These are phyloP conservation scores for Isotomurus palustris DNA, from an alignment of 2,888 invertebrate species.

Conservation along the genomic window DNA sequence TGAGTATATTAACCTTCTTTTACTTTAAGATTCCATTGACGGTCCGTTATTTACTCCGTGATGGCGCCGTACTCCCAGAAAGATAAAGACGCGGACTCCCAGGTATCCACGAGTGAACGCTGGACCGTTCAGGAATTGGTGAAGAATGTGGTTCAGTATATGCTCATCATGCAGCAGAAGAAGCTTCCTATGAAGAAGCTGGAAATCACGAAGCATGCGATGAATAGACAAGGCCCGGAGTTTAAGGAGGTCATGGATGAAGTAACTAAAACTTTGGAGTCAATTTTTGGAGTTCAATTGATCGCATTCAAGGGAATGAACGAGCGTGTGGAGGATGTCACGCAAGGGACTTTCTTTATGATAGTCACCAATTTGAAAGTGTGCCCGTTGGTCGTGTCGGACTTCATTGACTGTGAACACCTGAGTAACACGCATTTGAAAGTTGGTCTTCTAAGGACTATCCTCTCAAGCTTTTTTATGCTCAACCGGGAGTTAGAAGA, in stretches of 20 bases:
- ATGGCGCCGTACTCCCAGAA: too few relatives aligned
- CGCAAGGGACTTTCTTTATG: conserved; percentile 4
- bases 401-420: neutral
- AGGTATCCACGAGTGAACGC: too few relatives aligned
- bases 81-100: too few relatives aligned
- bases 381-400: neutral
- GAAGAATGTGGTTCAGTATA: conserved; percentile 3
- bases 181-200: conserved; percentile 8
- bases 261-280: neutral
- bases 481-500: conserved; percentile 11
- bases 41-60: too few relatives aligned
- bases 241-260: conserved; percentile 5
- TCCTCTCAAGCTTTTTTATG: conserved; percentile 12
- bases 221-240: conserved; percentile 15
- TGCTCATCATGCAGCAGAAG: conserved; percentile 2
- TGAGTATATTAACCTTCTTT: too few relatives aligned
- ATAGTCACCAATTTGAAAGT: conserved; percentile 9
- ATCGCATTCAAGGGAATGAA: conserved; percentile 9
- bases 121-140: conserved; percentile 4
- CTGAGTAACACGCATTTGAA: neutral
- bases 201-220: conserved; percentile 7
- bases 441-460: neutral
- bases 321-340: neutral
- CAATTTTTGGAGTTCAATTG: conserved; percentile 13
- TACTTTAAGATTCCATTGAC: too few relatives aligned